Evolutionary conservation across 2,797 vertebrate genomes (phyloP).

Genomic region (Esox masquinongy): DNA sequence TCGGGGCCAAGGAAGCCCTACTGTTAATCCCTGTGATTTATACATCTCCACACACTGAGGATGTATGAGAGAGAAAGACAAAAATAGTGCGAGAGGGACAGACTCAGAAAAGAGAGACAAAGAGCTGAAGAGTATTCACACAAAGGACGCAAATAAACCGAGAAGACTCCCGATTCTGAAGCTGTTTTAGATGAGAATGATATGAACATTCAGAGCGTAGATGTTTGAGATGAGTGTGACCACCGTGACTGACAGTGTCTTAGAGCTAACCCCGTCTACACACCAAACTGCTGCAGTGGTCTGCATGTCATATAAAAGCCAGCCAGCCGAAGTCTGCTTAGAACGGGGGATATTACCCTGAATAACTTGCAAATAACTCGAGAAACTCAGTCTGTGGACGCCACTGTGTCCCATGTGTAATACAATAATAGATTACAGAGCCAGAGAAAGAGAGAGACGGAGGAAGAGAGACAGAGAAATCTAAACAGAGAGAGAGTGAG

Average conservation of each 20-base stretch:
- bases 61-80: not conserved
- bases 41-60: constrained; percentile 36
- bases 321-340: constrained; percentile 62
- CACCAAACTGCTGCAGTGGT: not conserved
- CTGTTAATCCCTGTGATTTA: constrained; percentile 55
- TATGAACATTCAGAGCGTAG: no score
- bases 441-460: constrained; percentile 14
- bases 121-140: not conserved
- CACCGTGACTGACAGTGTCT: not conserved
- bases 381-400: constrained; percentile 35
- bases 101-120: not conserved
- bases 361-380: constrained; percentile 55
- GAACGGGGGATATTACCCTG: constrained; percentile 57
- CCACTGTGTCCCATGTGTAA: constrained; percentile 55
- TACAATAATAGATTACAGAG: constrained; percentile 61
- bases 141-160: not conserved
- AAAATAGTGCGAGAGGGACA: not conserved
- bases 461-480: constrained; percentile 28
- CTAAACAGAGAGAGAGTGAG: constrained; percentile 31
- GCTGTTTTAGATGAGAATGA: no score
- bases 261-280: not conserved
- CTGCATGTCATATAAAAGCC: not conserved
- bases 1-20: constrained; percentile 42
- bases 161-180: not conserved
- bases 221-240: not conserved